Conservation (phyloP, 2,888 invertebrate species). For the Pristionchus arcanus region DNA sequence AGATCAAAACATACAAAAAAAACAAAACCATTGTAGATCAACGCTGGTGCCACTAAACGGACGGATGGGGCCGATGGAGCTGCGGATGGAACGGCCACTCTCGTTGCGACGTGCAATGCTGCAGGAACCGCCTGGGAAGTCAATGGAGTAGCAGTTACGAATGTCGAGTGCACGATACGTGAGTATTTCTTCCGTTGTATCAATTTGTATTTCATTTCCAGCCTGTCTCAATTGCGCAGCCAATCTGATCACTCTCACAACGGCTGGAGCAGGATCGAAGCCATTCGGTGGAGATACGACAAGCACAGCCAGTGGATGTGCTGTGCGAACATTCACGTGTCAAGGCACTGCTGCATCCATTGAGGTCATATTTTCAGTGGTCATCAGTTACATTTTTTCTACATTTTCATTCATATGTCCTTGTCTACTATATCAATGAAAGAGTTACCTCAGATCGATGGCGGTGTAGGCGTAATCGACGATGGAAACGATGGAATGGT, state of each 20-base stretch:
- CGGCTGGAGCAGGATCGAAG: background rate
- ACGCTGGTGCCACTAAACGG: background rate
- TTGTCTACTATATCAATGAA: too few relatives aligned
- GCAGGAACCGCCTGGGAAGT: background rate
- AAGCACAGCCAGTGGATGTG: background rate
- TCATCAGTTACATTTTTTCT: too few relatives aligned
- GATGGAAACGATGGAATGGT: background rate
- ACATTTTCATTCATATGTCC: too few relatives aligned
- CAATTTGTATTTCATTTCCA: background rate
- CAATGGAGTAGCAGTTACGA: background rate
- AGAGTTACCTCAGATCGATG: background rate
- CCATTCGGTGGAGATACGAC: background rate
- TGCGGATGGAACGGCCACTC: background rate
- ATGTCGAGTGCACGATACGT: slow-evolving; percentile 3
- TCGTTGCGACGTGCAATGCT: background rate
- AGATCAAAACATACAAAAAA: background rate
- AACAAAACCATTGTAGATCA: background rate
- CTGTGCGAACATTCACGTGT: background rate
- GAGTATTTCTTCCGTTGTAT: background rate
- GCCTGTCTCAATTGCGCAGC: background rate
- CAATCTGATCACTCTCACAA: background rate
- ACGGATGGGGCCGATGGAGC: background rate
- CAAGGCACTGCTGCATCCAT: background rate
- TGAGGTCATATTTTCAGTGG: background rate
- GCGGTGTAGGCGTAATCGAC: background rate